These are phyloP conservation scores for Bucco capensis DNA, from an alignment of 2,113 vertebrate species.

Conservation along the genomic window DNA sequence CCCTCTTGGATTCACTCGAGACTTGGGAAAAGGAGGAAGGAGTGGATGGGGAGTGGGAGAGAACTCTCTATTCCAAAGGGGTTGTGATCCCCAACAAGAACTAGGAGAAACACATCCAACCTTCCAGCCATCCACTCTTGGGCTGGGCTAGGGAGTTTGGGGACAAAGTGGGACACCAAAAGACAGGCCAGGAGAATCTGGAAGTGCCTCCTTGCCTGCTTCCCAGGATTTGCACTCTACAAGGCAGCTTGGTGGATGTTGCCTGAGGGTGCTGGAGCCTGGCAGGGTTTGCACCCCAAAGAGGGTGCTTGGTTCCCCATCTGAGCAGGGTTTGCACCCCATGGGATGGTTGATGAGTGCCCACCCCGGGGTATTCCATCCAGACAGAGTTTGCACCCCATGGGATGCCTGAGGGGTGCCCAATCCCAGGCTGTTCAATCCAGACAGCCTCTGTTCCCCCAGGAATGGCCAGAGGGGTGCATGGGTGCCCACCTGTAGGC, in stretches of 20 bases:
- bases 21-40: not conserved
- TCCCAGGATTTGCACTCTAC: not conserved
- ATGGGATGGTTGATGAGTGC: not conserved
- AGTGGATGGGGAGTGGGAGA: not conserved
- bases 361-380: too few species aligned
- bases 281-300: too few species aligned
- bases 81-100: not conserved
- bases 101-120: not conserved
- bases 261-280: too few species aligned
- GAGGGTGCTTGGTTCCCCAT: too few species aligned
- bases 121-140: rapidly evolving
- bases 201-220: not conserved
- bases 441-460: not conserved
- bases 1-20: not conserved
- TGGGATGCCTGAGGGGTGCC: too few species aligned
- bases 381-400: not conserved
- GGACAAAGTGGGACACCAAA: not conserved
- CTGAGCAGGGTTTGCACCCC: not conserved
- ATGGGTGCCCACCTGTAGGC: rapidly evolving
- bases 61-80: rapidly evolving
- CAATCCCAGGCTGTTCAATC: not conserved
- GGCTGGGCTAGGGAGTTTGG: not conserved
- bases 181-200: not conserved
- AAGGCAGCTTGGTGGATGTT: too few species aligned
- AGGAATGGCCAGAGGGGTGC: not conserved